A percentile compares a stretch with the other conserved stretches of the same genome.
These are phyloP conservation scores for Agrochola lychnidis DNA, from an alignment of 2,888 invertebrate species.

Conservation along the genomic window DNA sequence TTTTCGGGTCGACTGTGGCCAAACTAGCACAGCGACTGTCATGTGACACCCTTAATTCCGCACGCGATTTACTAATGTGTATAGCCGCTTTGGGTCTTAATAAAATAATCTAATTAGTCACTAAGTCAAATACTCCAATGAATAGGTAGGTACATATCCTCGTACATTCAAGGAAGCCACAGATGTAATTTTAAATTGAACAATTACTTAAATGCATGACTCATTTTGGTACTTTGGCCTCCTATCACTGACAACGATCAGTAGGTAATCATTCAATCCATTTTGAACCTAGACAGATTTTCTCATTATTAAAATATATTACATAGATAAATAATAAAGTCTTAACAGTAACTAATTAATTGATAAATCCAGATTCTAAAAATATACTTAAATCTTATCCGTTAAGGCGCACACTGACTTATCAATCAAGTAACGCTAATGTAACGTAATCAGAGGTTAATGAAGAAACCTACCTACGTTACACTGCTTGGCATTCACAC, in stretches of 20 bases:
- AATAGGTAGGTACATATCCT: conserved; percentile 27
- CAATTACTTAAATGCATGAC: conserved; percentile 51
- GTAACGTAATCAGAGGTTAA: conserved; percentile 35
- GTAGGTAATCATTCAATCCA: conserved; percentile 32
- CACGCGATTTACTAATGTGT: conserved; percentile 53
- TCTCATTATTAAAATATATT: conserved; percentile 23
- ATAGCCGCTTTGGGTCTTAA: conserved; percentile 43
- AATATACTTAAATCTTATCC: conserved; percentile 14
- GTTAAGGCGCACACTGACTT: conserved; percentile 9
- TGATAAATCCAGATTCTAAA: conserved; percentile 13
- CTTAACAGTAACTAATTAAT: conserved; percentile 31
- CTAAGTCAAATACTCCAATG: conserved; percentile 27
- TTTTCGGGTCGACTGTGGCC: conserved; percentile 42
- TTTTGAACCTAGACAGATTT: conserved; percentile 36
- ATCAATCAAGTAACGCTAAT: conserved; percentile 33
- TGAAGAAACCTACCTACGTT: conserved; percentile 28
- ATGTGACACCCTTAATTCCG: conserved; percentile 55
- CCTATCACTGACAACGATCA: conserved; percentile 34
- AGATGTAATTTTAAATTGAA: conserved; percentile 50
- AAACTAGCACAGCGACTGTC: conserved; percentile 48
- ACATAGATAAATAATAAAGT: conserved; percentile 5
- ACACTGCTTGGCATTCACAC: conserved; percentile 22
- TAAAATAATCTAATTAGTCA: conserved; percentile 51
- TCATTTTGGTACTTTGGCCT: conserved; percentile 39
- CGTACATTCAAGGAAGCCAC: conserved; percentile 27